These are phyloP conservation scores for Azemiops feae DNA, from an alignment of 2,113 vertebrate genomes.

Conservation along the genomic window DNA sequence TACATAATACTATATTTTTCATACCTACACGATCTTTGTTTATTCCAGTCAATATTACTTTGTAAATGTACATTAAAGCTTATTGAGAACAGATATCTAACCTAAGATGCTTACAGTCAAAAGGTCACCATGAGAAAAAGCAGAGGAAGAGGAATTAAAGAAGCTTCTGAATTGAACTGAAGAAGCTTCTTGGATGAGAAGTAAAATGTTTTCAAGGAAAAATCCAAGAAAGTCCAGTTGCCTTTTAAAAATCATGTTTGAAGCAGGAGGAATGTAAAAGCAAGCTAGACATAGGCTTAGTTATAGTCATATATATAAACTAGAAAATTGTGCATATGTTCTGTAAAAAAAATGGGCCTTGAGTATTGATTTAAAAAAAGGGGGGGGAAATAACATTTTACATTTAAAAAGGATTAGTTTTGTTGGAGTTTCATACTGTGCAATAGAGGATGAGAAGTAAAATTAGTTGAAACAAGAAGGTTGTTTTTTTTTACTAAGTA, in stretches of 20 bases:
- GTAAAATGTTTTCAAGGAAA: too few species aligned
- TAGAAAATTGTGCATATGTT: background rate
- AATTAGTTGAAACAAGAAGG: background rate
- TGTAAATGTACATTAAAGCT: too few species aligned
- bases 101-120: background rate
- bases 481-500: background rate
- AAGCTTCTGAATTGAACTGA: too few species aligned
- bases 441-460: background rate
- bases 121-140: background rate
- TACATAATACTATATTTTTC: too few species aligned
- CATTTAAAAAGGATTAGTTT: background rate
- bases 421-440: background rate
- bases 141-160: background rate
- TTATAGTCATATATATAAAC: background rate
- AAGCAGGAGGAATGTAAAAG: background rate
- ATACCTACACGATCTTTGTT: too few species aligned
- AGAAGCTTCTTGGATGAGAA: too few species aligned
- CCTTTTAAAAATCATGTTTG: too few species aligned
- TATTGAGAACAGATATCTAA: background rate
- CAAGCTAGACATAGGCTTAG: background rate
- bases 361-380: too few species aligned
- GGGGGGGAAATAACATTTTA: background rate
- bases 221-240: too few species aligned
- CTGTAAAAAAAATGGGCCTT: background rate
- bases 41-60: too few species aligned